These are phyloP conservation scores for Drosophila willistoni DNA, from an alignment of 1,140 invertebrate species.

Conservation along the genomic window DNA sequence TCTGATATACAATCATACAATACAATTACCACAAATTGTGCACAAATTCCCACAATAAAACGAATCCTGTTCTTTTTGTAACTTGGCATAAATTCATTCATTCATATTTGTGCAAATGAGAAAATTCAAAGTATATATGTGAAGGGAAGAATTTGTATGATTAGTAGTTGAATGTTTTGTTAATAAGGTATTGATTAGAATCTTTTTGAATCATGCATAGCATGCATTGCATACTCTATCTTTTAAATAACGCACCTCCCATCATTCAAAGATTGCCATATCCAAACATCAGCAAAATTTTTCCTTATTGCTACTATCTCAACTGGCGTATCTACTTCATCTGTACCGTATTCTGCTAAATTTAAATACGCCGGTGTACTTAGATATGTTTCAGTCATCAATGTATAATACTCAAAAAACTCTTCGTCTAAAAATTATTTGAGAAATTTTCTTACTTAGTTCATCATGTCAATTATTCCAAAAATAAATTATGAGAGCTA, in stretches of 20 bases:
- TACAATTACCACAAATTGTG: too few relatives aligned
- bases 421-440: background rate
- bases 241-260: slow-evolving; percentile 47
- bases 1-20: too few relatives aligned
- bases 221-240: background rate
- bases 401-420: background rate
- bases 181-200: background rate
- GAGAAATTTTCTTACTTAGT: too few relatives aligned
- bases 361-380: background rate
- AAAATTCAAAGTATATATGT: too few relatives aligned
- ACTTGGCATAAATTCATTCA: too few relatives aligned
- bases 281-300: slow-evolving; percentile 72
- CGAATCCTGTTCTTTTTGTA: too few relatives aligned
- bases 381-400: background rate
- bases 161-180: background rate
- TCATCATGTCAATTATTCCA: too few relatives aligned
- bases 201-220: background rate
- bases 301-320: slow-evolving; percentile 41
- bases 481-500: too few relatives aligned
- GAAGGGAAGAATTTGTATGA: too few relatives aligned
- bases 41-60: too few relatives aligned
- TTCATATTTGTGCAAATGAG: too few relatives aligned
- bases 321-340: background rate
- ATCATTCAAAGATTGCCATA: slow-evolving; percentile 50
- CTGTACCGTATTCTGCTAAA: background rate